Evolutionary conservation across 2,113 vertebrate genomes (phyloP).

Genomic region (Ochotona curzoniae): DNA sequence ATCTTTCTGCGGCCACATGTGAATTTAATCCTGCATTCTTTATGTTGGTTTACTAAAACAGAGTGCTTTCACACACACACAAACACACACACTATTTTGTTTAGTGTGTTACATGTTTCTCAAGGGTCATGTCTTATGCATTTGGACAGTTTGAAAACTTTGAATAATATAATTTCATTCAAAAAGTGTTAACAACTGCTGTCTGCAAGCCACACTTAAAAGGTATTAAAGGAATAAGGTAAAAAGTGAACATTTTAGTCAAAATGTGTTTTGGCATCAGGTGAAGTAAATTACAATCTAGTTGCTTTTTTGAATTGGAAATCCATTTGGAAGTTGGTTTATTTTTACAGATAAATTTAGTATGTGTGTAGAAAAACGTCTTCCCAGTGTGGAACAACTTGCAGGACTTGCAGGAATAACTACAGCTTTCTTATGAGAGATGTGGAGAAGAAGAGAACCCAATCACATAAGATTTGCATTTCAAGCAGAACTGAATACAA

Average conservation of each 20-base stretch:
- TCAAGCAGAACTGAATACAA: background rate
- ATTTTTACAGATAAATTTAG: conserved; percentile 61
- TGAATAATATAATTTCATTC: background rate
- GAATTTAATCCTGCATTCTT: background rate
- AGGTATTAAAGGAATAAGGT: conserved; percentile 10
- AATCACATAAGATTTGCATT: background rate
- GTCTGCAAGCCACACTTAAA: background rate
- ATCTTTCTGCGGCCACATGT: background rate
- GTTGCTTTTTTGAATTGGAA: conserved; percentile 48
- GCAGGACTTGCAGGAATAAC: background rate
- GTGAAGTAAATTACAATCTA: background rate
- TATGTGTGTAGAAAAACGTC: background rate
- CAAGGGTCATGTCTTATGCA: background rate
- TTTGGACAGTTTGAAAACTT: background rate
- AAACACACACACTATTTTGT: background rate
- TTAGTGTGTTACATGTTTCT: background rate
- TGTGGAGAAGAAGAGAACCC: background rate
- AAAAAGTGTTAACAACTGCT: background rate
- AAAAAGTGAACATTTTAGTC: conserved; percentile 42
- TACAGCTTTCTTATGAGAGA: background rate
- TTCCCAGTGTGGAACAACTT: conserved; percentile 18
- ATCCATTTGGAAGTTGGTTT: conserved; percentile 18
- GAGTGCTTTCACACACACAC: background rate
- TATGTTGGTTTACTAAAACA: background rate
- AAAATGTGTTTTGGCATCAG: conserved; percentile 46